These are phyloP conservation scores for Scaeva pyrastri DNA, from an alignment of 2,888 invertebrate species.

Conservation along the genomic window DNA sequence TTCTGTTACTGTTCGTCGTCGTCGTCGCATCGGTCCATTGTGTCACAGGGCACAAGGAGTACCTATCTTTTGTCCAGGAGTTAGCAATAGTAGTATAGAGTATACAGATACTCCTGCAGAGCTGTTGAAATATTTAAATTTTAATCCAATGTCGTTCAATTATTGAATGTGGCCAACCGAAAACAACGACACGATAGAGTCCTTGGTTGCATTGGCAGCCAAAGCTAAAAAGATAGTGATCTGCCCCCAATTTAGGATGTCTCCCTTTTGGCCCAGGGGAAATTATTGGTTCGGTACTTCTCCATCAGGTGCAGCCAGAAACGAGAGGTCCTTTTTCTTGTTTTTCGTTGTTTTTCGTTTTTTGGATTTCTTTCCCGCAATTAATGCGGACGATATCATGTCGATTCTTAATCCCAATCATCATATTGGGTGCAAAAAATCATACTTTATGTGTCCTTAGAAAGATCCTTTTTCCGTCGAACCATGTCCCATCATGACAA, in stretches of 20 bases:
- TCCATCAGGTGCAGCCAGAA: conserved; percentile 11
- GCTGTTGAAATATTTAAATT: conserved; percentile 75
- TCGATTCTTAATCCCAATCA: too few relatives aligned
- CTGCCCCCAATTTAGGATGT: conserved; percentile 35
- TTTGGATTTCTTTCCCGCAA: conserved; percentile 33
- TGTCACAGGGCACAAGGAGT: conserved; percentile 36
- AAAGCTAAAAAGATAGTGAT: conserved; percentile 18
- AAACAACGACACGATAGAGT: conserved; percentile 30
- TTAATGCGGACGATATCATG: conserved; percentile 63
- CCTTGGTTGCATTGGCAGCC: conserved; percentile 59
- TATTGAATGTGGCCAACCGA: conserved; percentile 73
- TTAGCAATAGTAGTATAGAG: too few relatives aligned
- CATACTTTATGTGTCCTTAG: background rate
- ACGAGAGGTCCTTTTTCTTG: conserved; percentile 18
- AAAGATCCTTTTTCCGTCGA: conserved; percentile 16
- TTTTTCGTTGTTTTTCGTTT: background rate
- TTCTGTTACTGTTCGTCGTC: too few relatives aligned
- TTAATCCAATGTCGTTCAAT: conserved; percentile 75
- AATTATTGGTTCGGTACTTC: conserved; percentile 68
- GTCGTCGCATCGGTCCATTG: too few relatives aligned
- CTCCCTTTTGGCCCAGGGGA: conserved; percentile 62
- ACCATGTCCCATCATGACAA: conserved; percentile 12
- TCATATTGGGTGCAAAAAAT: too few relatives aligned
- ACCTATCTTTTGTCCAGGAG: background rate
- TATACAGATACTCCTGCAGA: conserved; percentile 31